Percentiles rank a stretch among this genome's conserved stretches.
Evolutionary conservation across 2,797 vertebrate species (phyloP).

Genomic region (Eospalax fontanierii): DNA sequence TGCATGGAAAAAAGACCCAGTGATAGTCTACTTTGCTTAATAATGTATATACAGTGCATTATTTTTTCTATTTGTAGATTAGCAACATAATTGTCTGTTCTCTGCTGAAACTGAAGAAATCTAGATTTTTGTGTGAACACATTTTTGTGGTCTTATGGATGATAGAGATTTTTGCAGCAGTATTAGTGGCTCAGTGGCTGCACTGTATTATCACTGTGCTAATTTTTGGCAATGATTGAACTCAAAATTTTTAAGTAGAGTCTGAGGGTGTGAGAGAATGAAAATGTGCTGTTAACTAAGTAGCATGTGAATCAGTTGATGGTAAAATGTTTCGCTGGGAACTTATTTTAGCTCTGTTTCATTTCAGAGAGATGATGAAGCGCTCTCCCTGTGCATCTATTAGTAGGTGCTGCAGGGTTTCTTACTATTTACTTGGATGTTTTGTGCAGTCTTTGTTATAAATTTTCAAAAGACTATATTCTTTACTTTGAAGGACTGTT

Average conservation of each 20-base stretch:
- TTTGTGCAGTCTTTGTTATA: constrained; percentile 84
- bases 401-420: constrained; percentile 83
- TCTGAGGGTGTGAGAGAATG: constrained; percentile 78
- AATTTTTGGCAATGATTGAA: constrained; percentile 76
- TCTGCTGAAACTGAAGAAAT: constrained; percentile 90
- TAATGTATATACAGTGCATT: constrained; percentile 90
- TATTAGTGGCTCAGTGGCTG: constrained; percentile 87
- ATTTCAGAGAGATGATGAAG: constrained; percentile 74
- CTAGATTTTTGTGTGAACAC: constrained; percentile 78
- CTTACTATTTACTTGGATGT: constrained; percentile 83
- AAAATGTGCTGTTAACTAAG: constrained; percentile 83
- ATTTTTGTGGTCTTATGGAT: constrained; percentile 84
- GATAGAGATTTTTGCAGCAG: constrained; percentile 85
- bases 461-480: constrained; percentile 83
- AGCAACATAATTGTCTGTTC: constrained; percentile 89
- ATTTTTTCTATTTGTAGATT: constrained; percentile 90
- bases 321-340: constrained; percentile 82
- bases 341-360: constrained; percentile 83
- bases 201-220: constrained; percentile 87
- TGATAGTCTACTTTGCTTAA: constrained; percentile 88
- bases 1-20: constrained; percentile 90
- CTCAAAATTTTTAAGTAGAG: constrained; percentile 81
- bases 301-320: constrained; percentile 80
- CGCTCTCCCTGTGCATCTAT: constrained; percentile 77
- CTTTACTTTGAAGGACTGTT: constrained; percentile 88